Conservation (phyloP, 2,888 invertebrate species). For the Acleris laterana region DNA sequence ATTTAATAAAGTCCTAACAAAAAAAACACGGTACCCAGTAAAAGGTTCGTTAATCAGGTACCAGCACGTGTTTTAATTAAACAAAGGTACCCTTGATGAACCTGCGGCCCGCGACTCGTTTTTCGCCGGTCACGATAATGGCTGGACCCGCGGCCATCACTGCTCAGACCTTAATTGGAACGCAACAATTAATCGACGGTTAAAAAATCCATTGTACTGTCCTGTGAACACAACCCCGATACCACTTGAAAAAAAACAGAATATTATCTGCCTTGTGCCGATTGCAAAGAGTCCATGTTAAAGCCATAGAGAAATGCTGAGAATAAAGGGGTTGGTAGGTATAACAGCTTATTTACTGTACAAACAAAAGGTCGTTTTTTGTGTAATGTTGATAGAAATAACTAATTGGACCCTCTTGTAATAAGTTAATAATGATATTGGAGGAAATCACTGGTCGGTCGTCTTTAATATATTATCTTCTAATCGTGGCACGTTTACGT, state of each 20-base stretch:
- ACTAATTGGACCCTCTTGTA: no score
- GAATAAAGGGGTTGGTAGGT: background rate
- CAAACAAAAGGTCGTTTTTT: background rate
- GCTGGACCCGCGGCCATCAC: constrained; percentile 21
- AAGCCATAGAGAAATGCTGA: background rate
- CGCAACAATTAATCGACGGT: constrained; percentile 32
- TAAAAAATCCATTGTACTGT: constrained; percentile 14
- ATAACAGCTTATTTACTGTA: constrained; percentile 1
- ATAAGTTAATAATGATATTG: no score
- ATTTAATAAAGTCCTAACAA: no score
- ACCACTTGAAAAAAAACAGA: background rate
- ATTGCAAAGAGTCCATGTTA: background rate
- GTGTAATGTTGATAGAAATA: background rate
- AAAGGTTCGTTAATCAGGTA: constrained; percentile 4
- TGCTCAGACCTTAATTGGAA: constrained; percentile 27
- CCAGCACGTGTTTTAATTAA: constrained; percentile 4
- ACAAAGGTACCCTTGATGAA: background rate
- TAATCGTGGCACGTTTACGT: no score
- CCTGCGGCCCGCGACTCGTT: background rate
- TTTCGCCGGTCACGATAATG: constrained; percentile 27
- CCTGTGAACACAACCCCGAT: background rate
- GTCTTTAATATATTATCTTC: no score
- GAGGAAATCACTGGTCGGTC: no score
- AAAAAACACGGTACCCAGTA: no score
- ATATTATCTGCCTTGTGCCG: constrained; percentile 1